phyloP scores from a whole-genome alignment of 2,797 vertebrate species.

The Sebastes steindachneri region DNA sequence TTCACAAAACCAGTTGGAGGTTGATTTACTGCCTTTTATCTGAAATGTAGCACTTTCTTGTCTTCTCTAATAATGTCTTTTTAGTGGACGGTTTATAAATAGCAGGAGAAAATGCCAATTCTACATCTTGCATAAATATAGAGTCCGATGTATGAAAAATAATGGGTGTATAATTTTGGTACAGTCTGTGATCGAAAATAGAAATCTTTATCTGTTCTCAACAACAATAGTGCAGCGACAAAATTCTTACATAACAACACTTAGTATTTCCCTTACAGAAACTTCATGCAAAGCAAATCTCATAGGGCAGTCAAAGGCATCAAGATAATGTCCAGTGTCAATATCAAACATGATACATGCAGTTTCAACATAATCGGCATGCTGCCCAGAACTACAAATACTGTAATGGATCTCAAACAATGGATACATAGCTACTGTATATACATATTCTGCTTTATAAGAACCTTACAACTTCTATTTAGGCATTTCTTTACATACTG shows the following conservation, averaged over 20 bases:
- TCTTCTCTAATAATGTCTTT: constrained; percentile 42
- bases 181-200: constrained; percentile 66
- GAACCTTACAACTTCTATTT: neutral
- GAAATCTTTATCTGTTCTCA: constrained; percentile 45
- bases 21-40: constrained; percentile 28
- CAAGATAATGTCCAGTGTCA: constrained; percentile 30
- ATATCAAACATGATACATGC: constrained; percentile 58
- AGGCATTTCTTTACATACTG: neutral
- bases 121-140: constrained; percentile 58
- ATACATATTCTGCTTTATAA: neutral
- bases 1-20: constrained; percentile 64
- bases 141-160: constrained; percentile 65
- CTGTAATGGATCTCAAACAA: neutral
- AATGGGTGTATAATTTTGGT: constrained; percentile 54
- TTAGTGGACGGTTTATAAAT: constrained; percentile 52
- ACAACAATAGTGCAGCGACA: constrained; percentile 33
- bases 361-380: constrained; percentile 55
- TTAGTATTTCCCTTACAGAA: neutral
- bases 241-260: constrained; percentile 30
- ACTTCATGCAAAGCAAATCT: constrained; percentile 75
- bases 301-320: constrained; percentile 71
- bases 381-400: constrained; percentile 27
- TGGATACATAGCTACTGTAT: constrained; percentile 8
- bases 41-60: constrained; percentile 26
- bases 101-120: constrained; percentile 56